Evolutionary conservation across 2,797 vertebrate species (phyloP).

Genomic region (Danionella dracula): DNA sequence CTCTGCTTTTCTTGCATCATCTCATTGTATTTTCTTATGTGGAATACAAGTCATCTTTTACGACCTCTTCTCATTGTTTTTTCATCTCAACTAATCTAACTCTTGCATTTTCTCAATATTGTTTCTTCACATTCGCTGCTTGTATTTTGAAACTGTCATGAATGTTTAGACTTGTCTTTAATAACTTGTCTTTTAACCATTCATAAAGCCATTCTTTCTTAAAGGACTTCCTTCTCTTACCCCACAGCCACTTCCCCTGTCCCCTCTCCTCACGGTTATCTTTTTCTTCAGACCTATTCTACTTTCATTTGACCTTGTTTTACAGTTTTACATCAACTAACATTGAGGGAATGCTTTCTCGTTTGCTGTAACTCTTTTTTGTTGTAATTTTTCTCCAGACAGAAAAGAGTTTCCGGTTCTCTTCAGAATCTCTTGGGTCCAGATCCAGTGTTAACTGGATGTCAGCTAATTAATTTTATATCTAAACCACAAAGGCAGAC

Average conservation of each 20-base stretch:
- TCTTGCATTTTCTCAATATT: neutral
- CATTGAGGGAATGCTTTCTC: too few species aligned
- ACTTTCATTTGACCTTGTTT: neutral
- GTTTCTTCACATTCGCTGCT: neutral
- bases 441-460: too few species aligned
- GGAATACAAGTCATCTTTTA: neutral
- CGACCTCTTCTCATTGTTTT: neutral
- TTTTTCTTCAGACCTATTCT: too few species aligned
- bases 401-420: too few species aligned
- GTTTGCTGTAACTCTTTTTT: too few species aligned
- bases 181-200: neutral
- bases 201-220: neutral
- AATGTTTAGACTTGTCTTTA: too few species aligned
- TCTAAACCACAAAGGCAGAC: too few species aligned
- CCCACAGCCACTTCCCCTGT: neutral
- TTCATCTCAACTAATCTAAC: neutral
- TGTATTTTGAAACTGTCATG: neutral
- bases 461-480: too few species aligned
- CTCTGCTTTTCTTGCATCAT: neutral
- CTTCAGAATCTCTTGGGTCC: too few species aligned
- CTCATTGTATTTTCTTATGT: neutral
- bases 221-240: neutral
- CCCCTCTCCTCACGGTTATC: too few species aligned
- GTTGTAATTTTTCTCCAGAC: too few species aligned
- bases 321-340: too few species aligned